Evolutionary conservation across 64 coral and sea anemone genomes (phyloP).

Genomic region (Hydrozoanthus tunicans): DNA sequence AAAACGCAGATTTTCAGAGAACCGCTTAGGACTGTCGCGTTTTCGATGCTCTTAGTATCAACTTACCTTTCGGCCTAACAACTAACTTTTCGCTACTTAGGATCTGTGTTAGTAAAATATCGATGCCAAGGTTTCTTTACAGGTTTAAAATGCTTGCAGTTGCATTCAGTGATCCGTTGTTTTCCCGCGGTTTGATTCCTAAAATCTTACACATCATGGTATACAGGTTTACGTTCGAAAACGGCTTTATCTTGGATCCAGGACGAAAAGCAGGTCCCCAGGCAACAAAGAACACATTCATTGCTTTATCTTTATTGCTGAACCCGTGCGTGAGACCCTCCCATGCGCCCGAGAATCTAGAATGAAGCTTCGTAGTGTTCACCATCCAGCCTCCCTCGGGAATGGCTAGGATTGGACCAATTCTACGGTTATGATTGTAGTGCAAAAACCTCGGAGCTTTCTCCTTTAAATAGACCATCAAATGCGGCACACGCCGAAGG

Average conservation of each 20-base stretch:
- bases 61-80: too few species aligned
- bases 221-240: slow-evolving; percentile 78
- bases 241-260: slow-evolving; percentile 46
- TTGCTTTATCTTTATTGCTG: slow-evolving; percentile 45
- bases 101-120: too few species aligned
- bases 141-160: slow-evolving; percentile 4
- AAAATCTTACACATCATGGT: slow-evolving; percentile 78
- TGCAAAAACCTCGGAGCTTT: slow-evolving; percentile 69
- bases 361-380: neutral
- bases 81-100: too few species aligned
- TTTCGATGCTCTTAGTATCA: too few species aligned
- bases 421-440: slow-evolving; percentile 61
- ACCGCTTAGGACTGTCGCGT: too few species aligned
- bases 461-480: slow-evolving; percentile 69
- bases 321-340: slow-evolving; percentile 64
- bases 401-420: slow-evolving; percentile 62
- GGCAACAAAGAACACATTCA: slow-evolving; percentile 76
- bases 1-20: too few species aligned
- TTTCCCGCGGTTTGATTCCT: slow-evolving; percentile 60
- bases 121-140: neutral
- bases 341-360: neutral
- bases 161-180: slow-evolving; percentile 58
- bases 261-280: slow-evolving; percentile 79
- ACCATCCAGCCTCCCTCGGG: slow-evolving; percentile 77
- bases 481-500: slow-evolving; percentile 53